These are phyloP conservation scores for Aurelia aurita DNA, from an alignment of 30 jellyfish, hydroid and myxozoan species.

Conservation along the genomic window DNA sequence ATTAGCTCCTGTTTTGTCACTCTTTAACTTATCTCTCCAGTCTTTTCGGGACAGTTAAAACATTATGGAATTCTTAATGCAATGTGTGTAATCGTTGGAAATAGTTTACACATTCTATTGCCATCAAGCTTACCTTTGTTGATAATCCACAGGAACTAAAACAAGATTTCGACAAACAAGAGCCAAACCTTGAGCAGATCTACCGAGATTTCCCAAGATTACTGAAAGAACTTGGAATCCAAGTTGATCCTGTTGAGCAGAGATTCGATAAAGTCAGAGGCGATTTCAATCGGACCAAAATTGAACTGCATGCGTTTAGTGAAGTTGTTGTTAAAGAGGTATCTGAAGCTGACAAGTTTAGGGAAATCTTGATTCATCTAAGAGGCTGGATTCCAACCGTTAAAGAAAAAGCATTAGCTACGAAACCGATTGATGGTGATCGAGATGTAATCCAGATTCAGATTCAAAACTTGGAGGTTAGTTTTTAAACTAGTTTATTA, in stretches of 20 bases:
- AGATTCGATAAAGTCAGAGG: conserved; percentile 61
- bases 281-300: conserved; percentile 67
- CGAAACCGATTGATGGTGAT: conserved; percentile 61
- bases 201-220: conserved; percentile 71
- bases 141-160: conserved; percentile 60
- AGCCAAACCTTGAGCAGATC: conserved; percentile 64
- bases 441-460: conserved; percentile 69
- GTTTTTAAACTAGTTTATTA: background rate
- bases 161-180: conserved; percentile 67
- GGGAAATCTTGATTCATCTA: conserved; percentile 56
- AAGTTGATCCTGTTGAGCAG: conserved; percentile 88
- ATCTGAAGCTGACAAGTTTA: conserved; percentile 72
- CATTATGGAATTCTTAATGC: too few relatives aligned
- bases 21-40: too few relatives aligned
- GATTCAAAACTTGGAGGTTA: conserved; percentile 69
- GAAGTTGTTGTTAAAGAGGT: conserved; percentile 47
- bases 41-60: too few relatives aligned
- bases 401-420: conserved; percentile 34
- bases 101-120: too few relatives aligned
- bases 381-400: conserved; percentile 89
- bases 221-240: conserved; percentile 82
- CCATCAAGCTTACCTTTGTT: too few relatives aligned
- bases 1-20: too few relatives aligned
- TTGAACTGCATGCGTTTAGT: conserved; percentile 59
- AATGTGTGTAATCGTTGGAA: too few relatives aligned